Conservation (phyloP, 1,140 invertebrate species). For the Dendroctonus valens region DNA sequence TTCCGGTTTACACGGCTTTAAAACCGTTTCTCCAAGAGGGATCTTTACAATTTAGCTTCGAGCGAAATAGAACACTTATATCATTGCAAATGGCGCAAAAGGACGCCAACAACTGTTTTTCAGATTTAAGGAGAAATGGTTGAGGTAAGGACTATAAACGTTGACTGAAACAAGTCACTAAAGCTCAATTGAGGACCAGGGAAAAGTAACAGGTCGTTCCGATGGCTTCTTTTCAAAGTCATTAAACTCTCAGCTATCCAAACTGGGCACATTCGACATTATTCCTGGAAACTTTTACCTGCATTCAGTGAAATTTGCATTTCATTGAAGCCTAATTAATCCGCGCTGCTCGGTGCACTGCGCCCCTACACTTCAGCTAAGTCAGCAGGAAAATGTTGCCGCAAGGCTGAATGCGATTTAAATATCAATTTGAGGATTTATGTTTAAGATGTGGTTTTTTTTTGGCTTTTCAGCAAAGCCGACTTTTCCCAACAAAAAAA, state of each 20-base stretch:
- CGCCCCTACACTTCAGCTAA: constrained; percentile 2
- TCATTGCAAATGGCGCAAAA: too few relatives aligned
- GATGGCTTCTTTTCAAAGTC: too few relatives aligned
- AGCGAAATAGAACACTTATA: background rate
- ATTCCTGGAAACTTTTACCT: constrained; percentile 21
- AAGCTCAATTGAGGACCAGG: too few relatives aligned
- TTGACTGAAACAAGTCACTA: too few relatives aligned
- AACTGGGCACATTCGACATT: constrained; percentile 6
- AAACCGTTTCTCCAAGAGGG: background rate
- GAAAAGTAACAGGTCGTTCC: too few relatives aligned
- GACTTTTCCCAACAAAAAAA: too few relatives aligned
- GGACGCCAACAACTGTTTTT: too few relatives aligned
- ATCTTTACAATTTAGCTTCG: constrained; percentile 2
- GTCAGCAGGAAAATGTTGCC: constrained; percentile 26
- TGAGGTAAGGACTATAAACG: too few relatives aligned
- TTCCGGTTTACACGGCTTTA: constrained; percentile 2
- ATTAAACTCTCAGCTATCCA: background rate
- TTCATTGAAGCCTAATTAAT: constrained; percentile 27
- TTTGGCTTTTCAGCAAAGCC: background rate
- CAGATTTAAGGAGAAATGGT: too few relatives aligned
- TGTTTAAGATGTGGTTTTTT: constrained; percentile 21
- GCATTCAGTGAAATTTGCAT: constrained; percentile 19
- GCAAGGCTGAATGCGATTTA: constrained; percentile 26
- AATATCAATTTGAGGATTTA: constrained; percentile 27
- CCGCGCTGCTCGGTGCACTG: constrained; percentile 18